phyloP scores from a whole-genome alignment of 2,797 vertebrate genomes.

The Cygnus olor region DNA sequence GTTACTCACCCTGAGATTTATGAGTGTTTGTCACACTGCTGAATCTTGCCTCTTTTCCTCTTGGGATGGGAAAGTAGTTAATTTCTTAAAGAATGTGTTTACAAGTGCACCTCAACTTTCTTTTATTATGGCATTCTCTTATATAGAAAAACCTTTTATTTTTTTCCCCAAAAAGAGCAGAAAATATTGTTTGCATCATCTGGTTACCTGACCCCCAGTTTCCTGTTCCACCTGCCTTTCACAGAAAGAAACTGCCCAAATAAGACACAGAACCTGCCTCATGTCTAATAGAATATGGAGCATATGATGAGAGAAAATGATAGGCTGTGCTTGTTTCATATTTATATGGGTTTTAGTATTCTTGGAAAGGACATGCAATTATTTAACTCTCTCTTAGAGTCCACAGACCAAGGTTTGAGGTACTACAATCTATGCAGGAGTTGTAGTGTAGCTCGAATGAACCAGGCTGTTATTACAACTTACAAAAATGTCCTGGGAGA shows the following conservation, averaged over 20 bases:
- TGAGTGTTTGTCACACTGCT: neutral
- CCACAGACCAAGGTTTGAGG: neutral
- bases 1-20: neutral
- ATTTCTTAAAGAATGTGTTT: neutral
- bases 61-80: neutral
- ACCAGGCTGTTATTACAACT: neutral
- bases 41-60: neutral
- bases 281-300: neutral
- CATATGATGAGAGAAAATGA: neutral
- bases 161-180: neutral
- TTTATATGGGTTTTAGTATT: neutral
- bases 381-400: neutral
- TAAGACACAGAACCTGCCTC: neutral
- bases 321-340: neutral
- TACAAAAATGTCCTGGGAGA: neutral
- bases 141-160: neutral
- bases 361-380: neutral
- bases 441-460: neutral
- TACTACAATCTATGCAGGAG: neutral
- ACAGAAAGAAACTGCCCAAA: neutral
- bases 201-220: neutral
- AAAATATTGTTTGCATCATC: neutral
- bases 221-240: neutral
- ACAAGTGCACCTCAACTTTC: neutral
- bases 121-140: neutral